phyloP scores from a whole-genome alignment of 2,888 invertebrate species.

The Euzophera pinguis region DNA sequence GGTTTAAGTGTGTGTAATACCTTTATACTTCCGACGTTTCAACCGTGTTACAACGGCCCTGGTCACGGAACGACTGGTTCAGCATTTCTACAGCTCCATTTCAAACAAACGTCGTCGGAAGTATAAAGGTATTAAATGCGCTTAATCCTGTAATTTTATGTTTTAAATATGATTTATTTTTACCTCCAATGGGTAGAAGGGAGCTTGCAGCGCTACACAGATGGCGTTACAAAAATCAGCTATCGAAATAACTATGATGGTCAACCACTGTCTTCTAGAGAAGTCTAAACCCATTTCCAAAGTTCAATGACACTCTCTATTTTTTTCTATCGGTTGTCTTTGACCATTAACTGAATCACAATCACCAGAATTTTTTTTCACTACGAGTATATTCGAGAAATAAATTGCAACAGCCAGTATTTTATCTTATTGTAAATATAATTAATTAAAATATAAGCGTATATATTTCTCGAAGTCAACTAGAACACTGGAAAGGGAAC shows the following conservation, averaged over 20 bases:
- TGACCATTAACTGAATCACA: background rate
- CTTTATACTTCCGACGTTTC: too few relatives aligned
- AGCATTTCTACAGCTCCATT: too few relatives aligned
- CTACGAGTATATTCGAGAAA: too few relatives aligned
- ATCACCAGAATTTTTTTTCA: too few relatives aligned
- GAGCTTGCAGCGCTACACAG: constrained; percentile 91
- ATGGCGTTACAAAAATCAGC: constrained; percentile 92
- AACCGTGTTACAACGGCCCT: too few relatives aligned
- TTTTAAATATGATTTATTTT: constrained; percentile 35
- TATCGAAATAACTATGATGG: constrained; percentile 87
- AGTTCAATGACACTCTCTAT: constrained; percentile 9
- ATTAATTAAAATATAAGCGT: constrained; percentile 20
- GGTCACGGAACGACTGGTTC: too few relatives aligned
- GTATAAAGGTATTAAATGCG: too few relatives aligned
- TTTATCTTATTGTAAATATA: background rate
- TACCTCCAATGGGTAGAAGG: constrained; percentile 92
- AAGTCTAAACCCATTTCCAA: constrained; percentile 81
- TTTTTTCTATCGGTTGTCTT: background rate
- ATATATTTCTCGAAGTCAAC: constrained; percentile 36
- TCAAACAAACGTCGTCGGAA: background rate
- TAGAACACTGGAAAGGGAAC: constrained; percentile 40
- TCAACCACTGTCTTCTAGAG: constrained; percentile 87
- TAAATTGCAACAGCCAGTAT: background rate
- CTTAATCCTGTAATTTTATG: too few relatives aligned
- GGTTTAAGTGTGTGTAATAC: too few relatives aligned